A percentile compares a stretch with the other conserved stretches of the same genome.
phyloP scores from a whole-genome alignment of 2,888 invertebrate genomes.

The Phengaris arion region DNA sequence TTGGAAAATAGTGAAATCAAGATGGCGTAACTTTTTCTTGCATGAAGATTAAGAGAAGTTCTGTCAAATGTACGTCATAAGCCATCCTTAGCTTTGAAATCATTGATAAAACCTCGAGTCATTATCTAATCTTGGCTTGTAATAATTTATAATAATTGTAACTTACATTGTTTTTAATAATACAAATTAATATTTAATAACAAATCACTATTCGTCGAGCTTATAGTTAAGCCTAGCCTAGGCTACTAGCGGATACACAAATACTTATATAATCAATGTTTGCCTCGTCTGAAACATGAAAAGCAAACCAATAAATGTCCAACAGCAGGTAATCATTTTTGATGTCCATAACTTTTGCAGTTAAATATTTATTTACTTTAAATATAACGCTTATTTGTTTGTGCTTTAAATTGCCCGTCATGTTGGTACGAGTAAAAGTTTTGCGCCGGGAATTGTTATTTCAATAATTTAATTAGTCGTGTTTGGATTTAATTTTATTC shows the following conservation, averaged over 20 bases:
- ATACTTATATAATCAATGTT: not conserved
- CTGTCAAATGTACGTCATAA: too few species aligned
- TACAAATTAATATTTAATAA: too few species aligned
- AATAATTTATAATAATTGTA: too few species aligned
- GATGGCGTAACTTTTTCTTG: too few species aligned
- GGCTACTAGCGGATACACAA: not conserved
- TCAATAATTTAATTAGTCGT: not conserved
- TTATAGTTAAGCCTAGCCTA: too few species aligned
- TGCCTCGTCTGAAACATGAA: not conserved
- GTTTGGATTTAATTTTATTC: not conserved
- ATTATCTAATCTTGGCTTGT: too few species aligned
- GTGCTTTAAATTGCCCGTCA: not conserved
- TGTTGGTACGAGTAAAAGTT: constrained; percentile 6
- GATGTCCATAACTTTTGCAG: not conserved
- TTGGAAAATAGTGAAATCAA: too few species aligned
- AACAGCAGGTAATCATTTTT: constrained; percentile 1
- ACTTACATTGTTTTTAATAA: too few species aligned
- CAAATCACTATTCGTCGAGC: too few species aligned
- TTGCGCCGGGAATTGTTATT: not conserved
- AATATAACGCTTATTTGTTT: not conserved
- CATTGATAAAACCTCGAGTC: too few species aligned
- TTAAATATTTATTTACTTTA: constrained; percentile 8
- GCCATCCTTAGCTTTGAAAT: too few species aligned
- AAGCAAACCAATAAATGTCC: not conserved
- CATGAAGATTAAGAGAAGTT: too few species aligned